phyloP scores from a whole-genome alignment of 2,113 vertebrate species.

The Procavia capensis region DNA sequence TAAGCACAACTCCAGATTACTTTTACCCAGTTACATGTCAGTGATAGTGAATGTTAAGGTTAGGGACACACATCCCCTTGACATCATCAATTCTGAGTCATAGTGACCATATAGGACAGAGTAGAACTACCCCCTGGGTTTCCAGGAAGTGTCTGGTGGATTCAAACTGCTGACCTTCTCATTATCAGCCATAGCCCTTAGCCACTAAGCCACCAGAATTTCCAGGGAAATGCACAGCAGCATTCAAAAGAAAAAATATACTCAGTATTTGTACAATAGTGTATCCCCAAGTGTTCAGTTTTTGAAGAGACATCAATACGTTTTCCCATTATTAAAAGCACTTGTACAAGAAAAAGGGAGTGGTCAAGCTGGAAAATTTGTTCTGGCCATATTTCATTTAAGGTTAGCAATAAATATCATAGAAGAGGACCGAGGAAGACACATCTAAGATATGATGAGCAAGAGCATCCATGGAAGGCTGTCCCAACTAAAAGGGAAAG shows the following conservation, averaged over 20 bases:
- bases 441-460: background rate
- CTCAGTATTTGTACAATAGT: background rate
- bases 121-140: too few species aligned
- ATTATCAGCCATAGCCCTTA: too few species aligned
- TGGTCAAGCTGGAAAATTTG: background rate
- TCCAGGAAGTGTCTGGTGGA: too few species aligned
- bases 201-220: too few species aligned
- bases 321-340: background rate
- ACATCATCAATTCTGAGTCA: too few species aligned
- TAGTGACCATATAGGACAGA: too few species aligned
- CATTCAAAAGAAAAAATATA: constrained; percentile 24
- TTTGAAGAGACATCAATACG: background rate
- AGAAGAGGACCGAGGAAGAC: background rate
- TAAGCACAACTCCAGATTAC: background rate
- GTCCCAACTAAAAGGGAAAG: background rate
- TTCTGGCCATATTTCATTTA: background rate
- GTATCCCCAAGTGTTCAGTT: background rate
- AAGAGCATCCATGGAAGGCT: background rate
- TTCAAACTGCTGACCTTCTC: too few species aligned
- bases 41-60: constrained; percentile 10
- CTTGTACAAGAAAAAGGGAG: background rate
- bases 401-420: background rate
- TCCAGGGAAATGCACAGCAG: background rate
- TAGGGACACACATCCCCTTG: too few species aligned
- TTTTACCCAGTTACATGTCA: constrained; percentile 20